Percentiles rank a stretch among this genome's conserved stretches.
Evolutionary conservation across 2,113 vertebrate species (phyloP).

Genomic region (Pteropus alecto): DNA sequence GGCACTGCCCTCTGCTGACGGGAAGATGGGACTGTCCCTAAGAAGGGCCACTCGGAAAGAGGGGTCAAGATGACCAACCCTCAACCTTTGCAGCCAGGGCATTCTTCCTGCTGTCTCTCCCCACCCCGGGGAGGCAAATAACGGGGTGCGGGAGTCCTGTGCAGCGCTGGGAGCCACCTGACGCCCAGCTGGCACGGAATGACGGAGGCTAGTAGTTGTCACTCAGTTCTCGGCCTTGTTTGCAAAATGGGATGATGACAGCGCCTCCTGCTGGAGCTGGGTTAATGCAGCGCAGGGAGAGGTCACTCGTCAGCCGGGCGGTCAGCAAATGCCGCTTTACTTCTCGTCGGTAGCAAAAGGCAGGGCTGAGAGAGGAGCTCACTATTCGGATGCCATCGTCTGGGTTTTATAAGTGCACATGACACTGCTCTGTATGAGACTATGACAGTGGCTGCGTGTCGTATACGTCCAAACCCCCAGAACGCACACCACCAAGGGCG

Average conservation of each 20-base stretch:
- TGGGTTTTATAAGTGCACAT: not conserved
- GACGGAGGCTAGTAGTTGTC: not conserved
- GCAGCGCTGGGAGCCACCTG: not conserved
- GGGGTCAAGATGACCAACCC: not conserved
- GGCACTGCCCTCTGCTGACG: not conserved
- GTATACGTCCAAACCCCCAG: not conserved
- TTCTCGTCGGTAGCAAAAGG: not conserved
- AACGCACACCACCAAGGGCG: accelerated
- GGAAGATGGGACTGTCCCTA: not conserved
- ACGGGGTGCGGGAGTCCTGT: not conserved
- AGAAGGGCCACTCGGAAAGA: not conserved
- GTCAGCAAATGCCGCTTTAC: accelerated
- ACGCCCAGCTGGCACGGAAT: not conserved
- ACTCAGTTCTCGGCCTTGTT: not conserved
- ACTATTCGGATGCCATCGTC: not conserved
- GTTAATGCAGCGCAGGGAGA: accelerated
- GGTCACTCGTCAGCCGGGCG: accelerated
- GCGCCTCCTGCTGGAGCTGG: not conserved
- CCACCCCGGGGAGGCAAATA: not conserved
- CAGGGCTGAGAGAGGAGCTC: not conserved
- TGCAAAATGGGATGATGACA: accelerated
- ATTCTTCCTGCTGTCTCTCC: not conserved
- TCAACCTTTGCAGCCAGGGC: not conserved
- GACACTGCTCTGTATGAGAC: not conserved
- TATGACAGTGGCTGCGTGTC: accelerated